Conservation (phyloP, 2,888 invertebrate genomes). For the Caenorhabditis becei region DNA sequence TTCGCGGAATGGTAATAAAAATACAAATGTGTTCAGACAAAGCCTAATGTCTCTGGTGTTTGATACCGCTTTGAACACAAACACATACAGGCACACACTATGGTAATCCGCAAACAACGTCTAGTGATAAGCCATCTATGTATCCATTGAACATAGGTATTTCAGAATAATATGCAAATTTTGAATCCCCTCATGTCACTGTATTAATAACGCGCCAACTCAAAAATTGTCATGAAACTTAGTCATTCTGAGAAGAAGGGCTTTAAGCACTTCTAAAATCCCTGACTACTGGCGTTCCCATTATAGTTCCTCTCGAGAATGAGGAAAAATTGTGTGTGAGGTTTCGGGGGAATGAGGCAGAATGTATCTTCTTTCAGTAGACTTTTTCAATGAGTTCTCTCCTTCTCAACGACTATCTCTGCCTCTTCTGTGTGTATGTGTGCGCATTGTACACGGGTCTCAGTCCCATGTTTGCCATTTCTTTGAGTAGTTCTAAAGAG, state of each 20-base stretch:
- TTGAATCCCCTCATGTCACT: no score
- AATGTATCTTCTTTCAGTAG: slow-evolving; percentile 50
- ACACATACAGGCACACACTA: not conserved
- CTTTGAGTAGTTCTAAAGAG: slow-evolving; percentile 64
- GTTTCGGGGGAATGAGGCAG: not conserved
- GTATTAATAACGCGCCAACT: no score
- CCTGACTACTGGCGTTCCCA: no score
- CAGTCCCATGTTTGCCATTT: slow-evolving; percentile 58
- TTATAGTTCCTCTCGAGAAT: not conserved
- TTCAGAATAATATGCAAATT: slow-evolving; percentile 4
- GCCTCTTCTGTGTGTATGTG: slow-evolving; percentile 20
- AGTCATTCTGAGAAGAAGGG: not conserved
- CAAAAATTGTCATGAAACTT: no score
- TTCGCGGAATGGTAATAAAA: slow-evolving; percentile 20
- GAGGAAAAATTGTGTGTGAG: slow-evolving; percentile 19
- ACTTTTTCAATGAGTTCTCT: slow-evolving; percentile 26
- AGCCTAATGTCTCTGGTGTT: slow-evolving; percentile 1
- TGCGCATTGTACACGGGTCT: slow-evolving; percentile 31
- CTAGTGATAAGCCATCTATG: slow-evolving; percentile 24
- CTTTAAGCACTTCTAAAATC: not conserved
- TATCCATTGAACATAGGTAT: not conserved
- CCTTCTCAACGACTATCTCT: slow-evolving; percentile 3
- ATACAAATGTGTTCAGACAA: not conserved
- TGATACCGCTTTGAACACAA: slow-evolving; percentile 3
- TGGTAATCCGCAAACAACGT: slow-evolving; percentile 47